Base-by-base conservation (phyloP, 2,888 invertebrate genomes). In the Trichopria drosophilae region DNA sequence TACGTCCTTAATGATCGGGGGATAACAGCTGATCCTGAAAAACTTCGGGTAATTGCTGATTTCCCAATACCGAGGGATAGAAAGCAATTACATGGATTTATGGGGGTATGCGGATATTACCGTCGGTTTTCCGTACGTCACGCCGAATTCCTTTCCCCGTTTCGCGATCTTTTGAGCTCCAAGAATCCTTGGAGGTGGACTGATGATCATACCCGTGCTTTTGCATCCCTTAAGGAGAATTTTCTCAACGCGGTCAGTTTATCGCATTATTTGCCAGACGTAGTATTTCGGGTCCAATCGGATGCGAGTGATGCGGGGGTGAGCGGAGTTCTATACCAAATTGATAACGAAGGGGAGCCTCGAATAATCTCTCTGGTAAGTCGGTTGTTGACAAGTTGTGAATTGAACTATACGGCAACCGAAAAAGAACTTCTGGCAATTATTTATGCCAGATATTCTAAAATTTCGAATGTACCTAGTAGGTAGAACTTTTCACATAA, bases 361-460 rank as follows among this genome's bases (percentile, higher is more conserved):
- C 18, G 39, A 12, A 50, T 62, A 1, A 46, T 63, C n/a, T 53
- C 58, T 1, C 58, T 62, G 26, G 55, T 49, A 13, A 65, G 62
- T 43, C 56, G 58, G 12, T 50, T 47, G 1, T 55, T 63, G 6
- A 36, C 31, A 0, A 53, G 43, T 1, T 31, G 57, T 0, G 59
- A 65, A 43, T 7, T 42, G 2, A 53, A 34, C 5, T 63, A 62
- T 56, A 60, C 60, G 2, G 56, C 56, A 1, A 45, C 61, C 0
- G 63, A 66, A 51, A 61, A 63, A 32, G 63, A 67, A 26, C 43
- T 61, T 4, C 13, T 28, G 28, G 28, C 28, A 6, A 28, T 28
- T 12, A 13, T 28, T 4, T 28, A 12, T 28, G 28, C n/a, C n/a
- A n/a, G 28, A n/a, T 28, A n/a, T n/a, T n/a, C n/a, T n/a, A n/a